phyloP scores from a whole-genome alignment of 2,888 invertebrate species.

The Melieria omissa region DNA sequence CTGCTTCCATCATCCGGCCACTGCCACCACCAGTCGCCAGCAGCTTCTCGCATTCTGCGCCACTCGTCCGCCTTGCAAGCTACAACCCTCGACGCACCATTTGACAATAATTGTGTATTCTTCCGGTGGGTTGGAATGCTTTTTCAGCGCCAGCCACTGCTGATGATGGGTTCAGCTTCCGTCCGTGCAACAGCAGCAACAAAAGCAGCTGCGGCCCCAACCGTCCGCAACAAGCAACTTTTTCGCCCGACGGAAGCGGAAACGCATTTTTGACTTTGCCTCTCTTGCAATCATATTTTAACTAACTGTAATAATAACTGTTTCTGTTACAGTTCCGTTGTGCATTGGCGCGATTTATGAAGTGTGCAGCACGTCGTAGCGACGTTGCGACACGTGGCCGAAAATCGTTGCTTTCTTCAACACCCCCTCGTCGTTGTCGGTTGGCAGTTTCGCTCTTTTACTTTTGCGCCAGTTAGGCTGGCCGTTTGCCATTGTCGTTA shows the following conservation, averaged over 20 bases:
- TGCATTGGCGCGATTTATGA: conserved; percentile 56
- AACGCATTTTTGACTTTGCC: conserved; percentile 25
- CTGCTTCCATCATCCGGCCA: neutral
- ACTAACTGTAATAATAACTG: conserved; percentile 58
- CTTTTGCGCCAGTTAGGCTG: conserved; percentile 10
- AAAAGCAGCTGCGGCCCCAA: neutral
- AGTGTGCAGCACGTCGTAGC: conserved; percentile 53
- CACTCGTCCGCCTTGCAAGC: neutral
- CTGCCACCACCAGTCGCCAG: no score
- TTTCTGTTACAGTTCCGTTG: conserved; percentile 51
- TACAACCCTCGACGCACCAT: conserved; percentile 23
- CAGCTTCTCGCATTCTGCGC: conserved; percentile 11
- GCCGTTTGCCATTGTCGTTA: neutral
- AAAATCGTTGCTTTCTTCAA: neutral
- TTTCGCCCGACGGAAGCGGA: conserved; percentile 22
- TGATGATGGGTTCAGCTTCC: conserved; percentile 53
- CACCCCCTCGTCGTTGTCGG: neutral
- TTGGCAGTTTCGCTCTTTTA: neutral
- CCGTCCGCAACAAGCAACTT: neutral
- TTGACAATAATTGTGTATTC: conserved; percentile 43
- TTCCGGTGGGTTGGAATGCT: conserved; percentile 36
- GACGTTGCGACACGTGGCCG: conserved; percentile 46
- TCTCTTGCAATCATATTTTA: conserved; percentile 13
- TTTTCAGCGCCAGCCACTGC: conserved; percentile 22
- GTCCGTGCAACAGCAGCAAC: conserved; percentile 29